Conservation (phyloP, 1,140 invertebrate genomes). For the Diorhabda elongata region DNA sequence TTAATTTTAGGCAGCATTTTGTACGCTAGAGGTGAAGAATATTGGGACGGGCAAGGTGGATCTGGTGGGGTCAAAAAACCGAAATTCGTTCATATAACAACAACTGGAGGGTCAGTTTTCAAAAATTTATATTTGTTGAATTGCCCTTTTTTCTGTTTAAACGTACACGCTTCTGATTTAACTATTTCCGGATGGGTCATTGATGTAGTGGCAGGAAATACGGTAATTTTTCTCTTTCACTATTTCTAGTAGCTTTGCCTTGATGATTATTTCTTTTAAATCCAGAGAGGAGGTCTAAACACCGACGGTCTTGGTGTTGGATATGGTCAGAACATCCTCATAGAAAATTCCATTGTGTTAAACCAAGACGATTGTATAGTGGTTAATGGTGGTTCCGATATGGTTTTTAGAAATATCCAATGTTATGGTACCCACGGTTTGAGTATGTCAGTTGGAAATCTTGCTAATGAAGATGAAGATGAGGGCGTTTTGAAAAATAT, state of each 20-base stretch:
- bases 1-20: background rate
- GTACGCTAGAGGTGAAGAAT: background rate
- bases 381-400: conserved; percentile 7
- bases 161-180: background rate
- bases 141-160: background rate
- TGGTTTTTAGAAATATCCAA: background rate
- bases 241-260: too few relatives aligned
- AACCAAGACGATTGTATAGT: conserved; percentile 17
- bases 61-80: background rate
- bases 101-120: background rate
- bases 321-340: background rate
- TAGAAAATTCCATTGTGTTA: background rate
- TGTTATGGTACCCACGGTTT: conserved; percentile 7
- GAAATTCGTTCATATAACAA: background rate
- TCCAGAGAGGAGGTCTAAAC: background rate
- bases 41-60: conserved; percentile 8
- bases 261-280: too few relatives aligned
- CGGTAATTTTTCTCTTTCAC: background rate
- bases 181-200: background rate
- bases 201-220: background rate
- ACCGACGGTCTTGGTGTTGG: conserved; percentile 8
- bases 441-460: conserved; percentile 7
- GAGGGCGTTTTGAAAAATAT: background rate
- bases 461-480: background rate
- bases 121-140: background rate